Base-by-base conservation (phyloP, 2,113 vertebrate species). In the Pelecanus crispus region DNA sequence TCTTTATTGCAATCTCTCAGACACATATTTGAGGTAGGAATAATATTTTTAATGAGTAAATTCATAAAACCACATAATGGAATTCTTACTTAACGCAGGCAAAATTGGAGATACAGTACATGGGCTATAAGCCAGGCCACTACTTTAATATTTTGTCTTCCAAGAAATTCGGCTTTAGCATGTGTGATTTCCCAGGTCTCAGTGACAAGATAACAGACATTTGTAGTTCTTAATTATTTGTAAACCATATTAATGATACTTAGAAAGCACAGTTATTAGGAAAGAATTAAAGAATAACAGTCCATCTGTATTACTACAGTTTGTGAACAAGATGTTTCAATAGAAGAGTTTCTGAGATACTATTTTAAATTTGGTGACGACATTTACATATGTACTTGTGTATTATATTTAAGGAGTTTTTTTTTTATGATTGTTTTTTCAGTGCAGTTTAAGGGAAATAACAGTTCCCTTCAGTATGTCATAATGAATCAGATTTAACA, bases 1-100 rank as follows among this genome's bases (percentile, higher is more conserved):
- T 70, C 49, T 66, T 53, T 50, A 87, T 62, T 83, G 58, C 50
- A 95, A 91, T 66, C 47, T 95, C 86, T 59, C 81, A 94, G 86
- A 95, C 91, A 91, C 75, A 7, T 61, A 67, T 89, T 90, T 96
- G 94, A 96, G 93, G 93, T 96, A 96, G 93, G 49, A 94, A 81
- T 63, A 94, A 81, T 34, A 74, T 75, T 94, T 94, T 95, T 95
- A 95, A 94, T 95, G 62, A 85, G 53, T 26, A 74, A 91, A 91
- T 85, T 85, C 81, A 77, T 92, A 85, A 87, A 95, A 92, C 13
- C 25, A 79, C 56, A 73, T 49, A 52, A 90, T 87, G 58, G 17
- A 84, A 87, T 72, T 92, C 52, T 89, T 74, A 65, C 21, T 86
- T 92, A 92, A 82, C 44, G 80, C 58, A 90, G 74, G 81, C 61